Conservation (phyloP, 2,113 vertebrate genomes). For the Semnornis frantzii region DNA sequence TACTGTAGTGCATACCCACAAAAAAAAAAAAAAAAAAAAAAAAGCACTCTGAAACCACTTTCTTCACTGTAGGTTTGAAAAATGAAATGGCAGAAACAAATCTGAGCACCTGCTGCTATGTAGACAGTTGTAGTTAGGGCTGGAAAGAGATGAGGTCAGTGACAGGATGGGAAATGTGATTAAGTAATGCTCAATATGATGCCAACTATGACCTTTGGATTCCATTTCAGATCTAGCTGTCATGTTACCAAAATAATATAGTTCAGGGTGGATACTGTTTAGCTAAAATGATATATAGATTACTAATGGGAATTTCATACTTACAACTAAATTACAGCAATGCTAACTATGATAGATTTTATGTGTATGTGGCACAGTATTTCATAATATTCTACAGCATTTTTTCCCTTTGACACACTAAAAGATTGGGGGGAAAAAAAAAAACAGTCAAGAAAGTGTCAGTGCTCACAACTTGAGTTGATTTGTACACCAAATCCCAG, state of each 20-base stretch:
- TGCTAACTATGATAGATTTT: slow-evolving; percentile 33
- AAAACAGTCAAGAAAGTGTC: neutral
- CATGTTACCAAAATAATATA: slow-evolving; percentile 51
- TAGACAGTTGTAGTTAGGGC: neutral
- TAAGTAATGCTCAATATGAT: slow-evolving; percentile 23
- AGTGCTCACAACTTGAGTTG: neutral
- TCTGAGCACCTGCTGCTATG: neutral
- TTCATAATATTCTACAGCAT: slow-evolving; percentile 10
- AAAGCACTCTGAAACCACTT: neutral
- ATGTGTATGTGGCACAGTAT: neutral
- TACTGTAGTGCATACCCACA: neutral
- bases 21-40: neutral
- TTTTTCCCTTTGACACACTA: neutral
- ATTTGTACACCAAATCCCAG: neutral
- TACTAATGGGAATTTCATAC: slow-evolving; percentile 47
- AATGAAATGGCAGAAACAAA: neutral
- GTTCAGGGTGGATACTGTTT: slow-evolving; percentile 6
- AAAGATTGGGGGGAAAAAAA: neutral
- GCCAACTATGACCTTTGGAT: slow-evolving; percentile 58
- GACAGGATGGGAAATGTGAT: slow-evolving; percentile 42
- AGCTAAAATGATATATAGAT: slow-evolving; percentile 45
- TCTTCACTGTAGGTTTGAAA: neutral
- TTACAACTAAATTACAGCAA: slow-evolving; percentile 46
- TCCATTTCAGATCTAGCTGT: slow-evolving; percentile 53
- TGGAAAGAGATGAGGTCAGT: slow-evolving; percentile 35